Base-by-base conservation (phyloP, 2,797 vertebrate species). In the Sebastiscus albofasciatus region DNA sequence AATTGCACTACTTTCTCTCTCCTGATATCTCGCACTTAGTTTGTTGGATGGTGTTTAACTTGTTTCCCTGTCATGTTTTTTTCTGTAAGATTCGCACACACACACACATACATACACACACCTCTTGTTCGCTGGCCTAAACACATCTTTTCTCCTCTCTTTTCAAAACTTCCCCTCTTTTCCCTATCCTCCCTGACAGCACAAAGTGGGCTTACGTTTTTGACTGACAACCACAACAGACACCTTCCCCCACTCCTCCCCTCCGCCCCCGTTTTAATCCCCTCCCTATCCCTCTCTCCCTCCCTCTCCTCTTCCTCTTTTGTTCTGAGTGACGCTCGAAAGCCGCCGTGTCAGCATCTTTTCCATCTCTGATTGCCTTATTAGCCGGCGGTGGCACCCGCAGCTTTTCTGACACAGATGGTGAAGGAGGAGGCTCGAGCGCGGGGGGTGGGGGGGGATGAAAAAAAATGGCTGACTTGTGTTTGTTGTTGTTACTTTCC, bases 361-460 rank as follows among this genome's bases (percentile, higher is more conserved):
- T 94, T 94, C 95, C 95, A 95, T 96, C 95, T 95, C 94, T 96
- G 95, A 96, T 96, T 96, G 96, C 94, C 95, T 96, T 96, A 95
- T 96, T 96, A 96, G 95, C 95, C 94, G 94, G 82, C 91, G 94
- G 95, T 94, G 95, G 92, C 92, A 94, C 95, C 95, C 92, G 88
- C 92, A 94, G 95, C 90, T 94, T 94, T 91, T 93, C 94, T 94
- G 93, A 95, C 94, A 93, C 95, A 96, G 95, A 95, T 95, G 95
- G 95, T 93, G 92, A 91, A 91, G 93, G 87, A 91, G 90, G 88
- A 93, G 85, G 84, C 87, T 86, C 20, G 33, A 78, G 82, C 52
- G n/a, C 16, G 49, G 49, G n/a, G 49, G 36, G 29, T 2, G 76
- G 56, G 36, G 29, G 8, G 76, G 56, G 26, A n/a, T 68, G 46